These are phyloP conservation scores for Lapara coniferarum DNA, from an alignment of 2,888 invertebrate genomes.

Conservation along the genomic window DNA sequence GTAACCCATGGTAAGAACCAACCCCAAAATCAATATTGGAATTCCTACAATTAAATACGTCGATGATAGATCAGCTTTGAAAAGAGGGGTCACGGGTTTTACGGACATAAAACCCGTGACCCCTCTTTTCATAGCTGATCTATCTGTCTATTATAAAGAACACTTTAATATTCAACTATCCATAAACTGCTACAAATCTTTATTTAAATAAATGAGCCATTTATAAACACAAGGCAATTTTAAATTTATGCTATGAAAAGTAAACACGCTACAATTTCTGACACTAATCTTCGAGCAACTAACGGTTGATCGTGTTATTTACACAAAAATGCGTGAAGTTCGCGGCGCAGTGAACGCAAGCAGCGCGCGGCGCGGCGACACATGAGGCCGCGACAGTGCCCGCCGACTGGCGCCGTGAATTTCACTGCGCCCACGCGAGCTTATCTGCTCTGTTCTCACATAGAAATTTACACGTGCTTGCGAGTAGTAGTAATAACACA, in stretches of 20 bases:
- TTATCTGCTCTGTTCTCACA: constrained; percentile 79
- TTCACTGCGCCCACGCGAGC: constrained; percentile 71
- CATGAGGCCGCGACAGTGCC: constrained; percentile 50
- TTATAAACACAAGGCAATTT: not conserved
- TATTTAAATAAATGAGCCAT: not conserved
- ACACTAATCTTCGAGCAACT: constrained; percentile 7
- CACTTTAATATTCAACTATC: no score
- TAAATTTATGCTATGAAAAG: constrained; percentile 19
- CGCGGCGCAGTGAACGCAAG: constrained; percentile 35
- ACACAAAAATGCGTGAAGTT: constrained; percentile 50
- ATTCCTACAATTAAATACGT: no score
- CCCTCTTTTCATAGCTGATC: no score
- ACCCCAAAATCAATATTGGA: no score
- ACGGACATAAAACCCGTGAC: no score
- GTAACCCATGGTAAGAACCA: no score
- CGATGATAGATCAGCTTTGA: no score
- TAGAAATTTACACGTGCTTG: constrained; percentile 81
- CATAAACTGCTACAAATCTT: no score
- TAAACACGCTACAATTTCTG: constrained; percentile 20
- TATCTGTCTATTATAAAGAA: no score
- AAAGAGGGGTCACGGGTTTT: no score
- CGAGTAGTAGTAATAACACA: constrained; percentile 74
- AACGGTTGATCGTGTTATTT: constrained; percentile 23
- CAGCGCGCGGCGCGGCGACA: constrained; percentile 40
- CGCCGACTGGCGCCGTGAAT: constrained; percentile 61